Evolutionary conservation across 2,113 vertebrate species (phyloP).

Genomic region (Pleuronectes platessa): DNA sequence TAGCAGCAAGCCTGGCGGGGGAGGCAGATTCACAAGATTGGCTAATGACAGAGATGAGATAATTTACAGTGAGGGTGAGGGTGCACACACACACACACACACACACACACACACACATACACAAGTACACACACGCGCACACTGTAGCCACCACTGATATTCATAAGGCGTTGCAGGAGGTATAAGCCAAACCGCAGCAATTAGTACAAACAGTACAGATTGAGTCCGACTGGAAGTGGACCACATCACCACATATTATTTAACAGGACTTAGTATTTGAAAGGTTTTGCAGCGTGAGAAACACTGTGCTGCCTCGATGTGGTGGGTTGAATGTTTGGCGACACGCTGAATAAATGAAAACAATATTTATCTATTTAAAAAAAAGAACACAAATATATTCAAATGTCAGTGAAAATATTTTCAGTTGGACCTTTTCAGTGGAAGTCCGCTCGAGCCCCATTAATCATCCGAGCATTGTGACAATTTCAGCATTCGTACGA

Average conservation of each 20-base stretch:
- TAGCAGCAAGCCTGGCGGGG: slow-evolving; percentile 55
- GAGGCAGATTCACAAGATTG: slow-evolving; percentile 62
- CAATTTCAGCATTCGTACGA: not conserved
- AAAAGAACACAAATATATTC: slow-evolving; percentile 11
- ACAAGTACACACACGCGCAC: not conserved
- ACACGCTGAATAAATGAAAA: slow-evolving; percentile 15
- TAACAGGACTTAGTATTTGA: slow-evolving; percentile 10
- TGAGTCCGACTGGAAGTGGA: slow-evolving; percentile 21
- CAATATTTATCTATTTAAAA: not conserved
- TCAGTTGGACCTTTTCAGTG: not conserved
- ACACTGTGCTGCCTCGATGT: slow-evolving; percentile 20
- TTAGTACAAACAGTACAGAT: slow-evolving; percentile 22
- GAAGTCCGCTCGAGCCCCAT: not conserved
- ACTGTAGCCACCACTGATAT: slow-evolving; percentile 10
- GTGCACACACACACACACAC: slow-evolving; percentile 17
- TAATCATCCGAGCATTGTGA: not conserved
- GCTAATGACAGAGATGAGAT: slow-evolving; percentile 73
- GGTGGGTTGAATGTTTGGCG: slow-evolving; percentile 10
- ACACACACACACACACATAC: slow-evolving; percentile 15
- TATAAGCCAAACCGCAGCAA: slow-evolving; percentile 28
- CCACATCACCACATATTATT: slow-evolving; percentile 26
- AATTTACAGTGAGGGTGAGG: slow-evolving; percentile 55
- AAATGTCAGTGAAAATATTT: not conserved
- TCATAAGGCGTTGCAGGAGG: slow-evolving; percentile 26
- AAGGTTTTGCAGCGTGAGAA: slow-evolving; percentile 14